Conservation (phyloP, 2,113 vertebrate genomes). For the Rhynchopsitta pachyrhyncha region DNA sequence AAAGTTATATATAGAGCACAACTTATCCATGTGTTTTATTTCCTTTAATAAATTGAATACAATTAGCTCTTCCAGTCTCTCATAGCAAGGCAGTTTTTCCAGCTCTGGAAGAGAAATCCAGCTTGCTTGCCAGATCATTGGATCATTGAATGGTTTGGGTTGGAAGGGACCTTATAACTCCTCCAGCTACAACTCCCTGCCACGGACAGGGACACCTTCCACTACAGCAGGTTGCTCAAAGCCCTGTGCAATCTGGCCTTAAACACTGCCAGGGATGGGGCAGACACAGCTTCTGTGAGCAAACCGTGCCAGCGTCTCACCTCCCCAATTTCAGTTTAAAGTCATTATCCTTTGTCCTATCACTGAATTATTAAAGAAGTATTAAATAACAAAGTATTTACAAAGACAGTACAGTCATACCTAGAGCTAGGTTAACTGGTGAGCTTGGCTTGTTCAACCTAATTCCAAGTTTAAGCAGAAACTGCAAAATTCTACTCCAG, state of each 20-base stretch:
- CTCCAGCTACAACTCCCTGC: not conserved
- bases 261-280: not conserved
- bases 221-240: not conserved
- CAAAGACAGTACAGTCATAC: not conserved
- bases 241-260: not conserved
- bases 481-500: not conserved
- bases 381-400: not conserved
- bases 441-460: not conserved
- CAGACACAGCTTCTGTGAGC: not conserved
- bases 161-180: not conserved
- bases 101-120: not conserved
- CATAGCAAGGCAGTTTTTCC: not conserved
- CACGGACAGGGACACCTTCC: not conserved
- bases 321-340: not conserved
- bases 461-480: not conserved
- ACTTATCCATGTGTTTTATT: not conserved
- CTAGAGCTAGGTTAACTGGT: not conserved
- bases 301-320: fast-evolving
- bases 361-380: not conserved
- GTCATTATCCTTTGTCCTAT: not conserved
- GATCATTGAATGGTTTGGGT: not conserved
- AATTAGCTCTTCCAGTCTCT: not conserved
- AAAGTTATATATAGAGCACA: not conserved
- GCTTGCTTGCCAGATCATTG: not conserved
- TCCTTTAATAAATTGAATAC: not conserved